A percentile compares a stretch with the other conserved stretches of the same genome.
Conservation (phyloP, 2,797 vertebrate species). For the Heteromormyrus szaboi region DNA sequence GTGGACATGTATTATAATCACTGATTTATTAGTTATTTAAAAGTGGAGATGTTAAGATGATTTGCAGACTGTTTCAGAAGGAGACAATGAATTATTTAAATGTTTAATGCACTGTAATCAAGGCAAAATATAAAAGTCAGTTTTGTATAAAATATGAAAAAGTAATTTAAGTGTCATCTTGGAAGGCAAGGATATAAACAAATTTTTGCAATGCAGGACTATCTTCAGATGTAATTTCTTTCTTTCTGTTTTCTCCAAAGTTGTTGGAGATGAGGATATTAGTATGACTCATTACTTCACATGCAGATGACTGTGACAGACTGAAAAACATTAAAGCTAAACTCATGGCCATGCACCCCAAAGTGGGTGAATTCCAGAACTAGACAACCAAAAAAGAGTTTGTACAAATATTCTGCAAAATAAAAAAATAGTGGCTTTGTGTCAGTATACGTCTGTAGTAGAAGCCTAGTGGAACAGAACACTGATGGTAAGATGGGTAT, state of each 20-base stretch:
- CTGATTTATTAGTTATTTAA: not conserved
- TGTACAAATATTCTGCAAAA: not conserved
- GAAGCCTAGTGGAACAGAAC: not conserved
- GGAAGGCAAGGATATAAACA: not conserved
- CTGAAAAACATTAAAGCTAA: not conserved
- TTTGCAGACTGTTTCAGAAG: not conserved
- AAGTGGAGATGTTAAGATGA: not conserved
- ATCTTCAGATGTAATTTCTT: not conserved
- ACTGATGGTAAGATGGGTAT: not conserved
- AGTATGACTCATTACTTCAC: not conserved
- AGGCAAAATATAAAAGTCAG: not conserved
- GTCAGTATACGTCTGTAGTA: not conserved
- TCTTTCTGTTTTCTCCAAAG: not conserved
- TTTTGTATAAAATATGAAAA: not conserved
- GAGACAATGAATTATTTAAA: not conserved
- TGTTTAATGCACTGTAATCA: not conserved
- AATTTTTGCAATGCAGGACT: not conserved
- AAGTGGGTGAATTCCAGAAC: not conserved
- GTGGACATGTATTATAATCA: not conserved
- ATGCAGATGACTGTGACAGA: not conserved
- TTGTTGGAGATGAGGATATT: not conserved
- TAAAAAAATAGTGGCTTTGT: not conserved
- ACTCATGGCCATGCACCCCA: not conserved
- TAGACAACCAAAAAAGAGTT: not conserved
- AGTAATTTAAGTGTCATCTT: not conserved